phyloP scores from a whole-genome alignment of 2,797 vertebrate genomes.

The Parauchenoglanis punctatus region DNA sequence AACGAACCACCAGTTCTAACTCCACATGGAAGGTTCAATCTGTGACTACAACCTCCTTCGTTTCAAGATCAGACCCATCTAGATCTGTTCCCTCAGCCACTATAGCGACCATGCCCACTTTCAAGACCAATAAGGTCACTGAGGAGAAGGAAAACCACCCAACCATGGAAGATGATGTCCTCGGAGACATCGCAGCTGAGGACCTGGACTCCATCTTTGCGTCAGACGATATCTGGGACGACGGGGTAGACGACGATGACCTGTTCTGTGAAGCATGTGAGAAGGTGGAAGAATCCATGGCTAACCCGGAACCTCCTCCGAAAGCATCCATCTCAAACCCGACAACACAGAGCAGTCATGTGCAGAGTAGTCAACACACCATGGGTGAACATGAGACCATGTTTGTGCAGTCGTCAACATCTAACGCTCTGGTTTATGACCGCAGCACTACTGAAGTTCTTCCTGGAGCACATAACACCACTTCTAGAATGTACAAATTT shows the following conservation, averaged over 20 bases:
- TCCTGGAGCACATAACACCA: not conserved
- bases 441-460: constrained; percentile 31
- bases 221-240: constrained; percentile 79
- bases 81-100: not conserved
- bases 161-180: constrained; percentile 36
- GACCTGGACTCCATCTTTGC: constrained; percentile 70
- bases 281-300: constrained; percentile 78
- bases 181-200: constrained; percentile 52
- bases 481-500: constrained; percentile 63
- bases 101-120: not conserved
- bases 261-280: constrained; percentile 87
- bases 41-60: not conserved
- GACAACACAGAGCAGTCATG: not conserved
- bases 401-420: constrained; percentile 13
- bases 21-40: not conserved
- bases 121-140: constrained; percentile 47
- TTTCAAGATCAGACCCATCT: not conserved
- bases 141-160: constrained; percentile 44
- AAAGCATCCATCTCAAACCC: not conserved
- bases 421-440: not conserved
- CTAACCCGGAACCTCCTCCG: constrained; percentile 64
- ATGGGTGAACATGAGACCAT: not conserved
- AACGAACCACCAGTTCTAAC: not conserved
- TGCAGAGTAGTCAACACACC: not conserved
- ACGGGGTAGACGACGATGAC: constrained; percentile 83